These are phyloP conservation scores for Cryptus viduatorius DNA, from an alignment of 2,888 invertebrate species.

Conservation along the genomic window DNA sequence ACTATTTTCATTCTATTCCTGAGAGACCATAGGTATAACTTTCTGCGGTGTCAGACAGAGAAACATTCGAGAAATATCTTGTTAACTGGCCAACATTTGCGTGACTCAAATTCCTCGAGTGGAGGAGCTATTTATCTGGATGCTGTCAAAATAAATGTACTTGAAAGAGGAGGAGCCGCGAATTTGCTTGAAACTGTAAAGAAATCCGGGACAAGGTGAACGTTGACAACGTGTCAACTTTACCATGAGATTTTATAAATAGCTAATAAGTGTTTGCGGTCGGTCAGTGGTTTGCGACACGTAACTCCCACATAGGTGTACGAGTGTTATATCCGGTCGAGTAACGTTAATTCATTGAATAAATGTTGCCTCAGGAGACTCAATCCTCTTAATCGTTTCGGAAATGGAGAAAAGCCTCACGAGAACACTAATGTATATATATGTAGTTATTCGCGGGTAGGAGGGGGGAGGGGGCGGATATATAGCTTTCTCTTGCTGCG, in stretches of 20 bases:
- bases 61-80: conserved; percentile 37
- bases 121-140: neutral
- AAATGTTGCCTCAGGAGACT: neutral
- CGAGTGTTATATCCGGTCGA: neutral
- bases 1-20: conserved; percentile 21
- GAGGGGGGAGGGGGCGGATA: too few relatives aligned
- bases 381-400: neutral
- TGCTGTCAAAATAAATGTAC: conserved; percentile 28
- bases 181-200: conserved; percentile 30
- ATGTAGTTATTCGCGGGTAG: too few relatives aligned
- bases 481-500: neutral
- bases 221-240: conserved; percentile 39
- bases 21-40: neutral
- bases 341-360: neutral
- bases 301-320: neutral
- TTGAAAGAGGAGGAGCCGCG: neutral
- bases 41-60: neutral
- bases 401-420: neutral
- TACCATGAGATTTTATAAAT: conserved; percentile 47
- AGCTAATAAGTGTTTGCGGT: conserved; percentile 30
- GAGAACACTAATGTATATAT: neutral
- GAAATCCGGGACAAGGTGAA: conserved; percentile 46
- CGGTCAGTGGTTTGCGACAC: conserved; percentile 5
- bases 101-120: conserved; percentile 6
- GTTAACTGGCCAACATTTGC: conserved; percentile 33